Evolutionary conservation across 2,797 vertebrate genomes (phyloP).

Genomic region (Oreonectes daqikongensis): DNA sequence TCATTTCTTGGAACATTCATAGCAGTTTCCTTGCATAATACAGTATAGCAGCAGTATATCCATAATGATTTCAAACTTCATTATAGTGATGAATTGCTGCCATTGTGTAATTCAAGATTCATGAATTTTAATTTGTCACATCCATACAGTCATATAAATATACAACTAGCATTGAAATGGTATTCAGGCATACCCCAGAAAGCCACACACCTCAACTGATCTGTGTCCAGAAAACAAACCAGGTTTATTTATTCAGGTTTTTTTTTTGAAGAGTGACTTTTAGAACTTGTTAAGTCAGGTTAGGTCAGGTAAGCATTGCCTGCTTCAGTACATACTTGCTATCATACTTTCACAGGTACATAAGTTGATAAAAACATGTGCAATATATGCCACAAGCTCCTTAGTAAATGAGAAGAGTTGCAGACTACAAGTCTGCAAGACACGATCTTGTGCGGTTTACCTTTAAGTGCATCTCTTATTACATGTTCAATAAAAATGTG

Average conservation of each 20-base stretch:
- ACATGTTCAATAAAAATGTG: conserved; percentile 4
- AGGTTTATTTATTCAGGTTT: no score
- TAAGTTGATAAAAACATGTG: neutral
- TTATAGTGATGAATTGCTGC: neutral
- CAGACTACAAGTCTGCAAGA: neutral
- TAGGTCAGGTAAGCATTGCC: neutral
- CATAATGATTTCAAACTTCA: neutral
- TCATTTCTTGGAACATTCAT: neutral
- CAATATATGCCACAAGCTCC: neutral
- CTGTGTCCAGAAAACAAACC: no score
- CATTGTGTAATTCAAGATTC: neutral
- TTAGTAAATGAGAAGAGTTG: neutral
- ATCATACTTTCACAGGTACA: neutral
- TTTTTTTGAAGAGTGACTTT: conserved; percentile 26
- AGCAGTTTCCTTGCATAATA: neutral
- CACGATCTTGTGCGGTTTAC: neutral
- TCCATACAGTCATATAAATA: no score
- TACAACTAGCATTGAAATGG: no score
- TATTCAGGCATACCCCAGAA: no score
- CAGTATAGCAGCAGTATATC: no score
- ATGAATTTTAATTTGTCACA: no score
- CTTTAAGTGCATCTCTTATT: neutral
- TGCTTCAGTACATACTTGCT: neutral
- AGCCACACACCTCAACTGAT: no score
- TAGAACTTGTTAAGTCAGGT: conserved; percentile 5